A percentile compares a stretch with the other conserved stretches of the same genome.
Conservation (phyloP, 2,888 invertebrate species). For the Nomada goodeniana region DNA sequence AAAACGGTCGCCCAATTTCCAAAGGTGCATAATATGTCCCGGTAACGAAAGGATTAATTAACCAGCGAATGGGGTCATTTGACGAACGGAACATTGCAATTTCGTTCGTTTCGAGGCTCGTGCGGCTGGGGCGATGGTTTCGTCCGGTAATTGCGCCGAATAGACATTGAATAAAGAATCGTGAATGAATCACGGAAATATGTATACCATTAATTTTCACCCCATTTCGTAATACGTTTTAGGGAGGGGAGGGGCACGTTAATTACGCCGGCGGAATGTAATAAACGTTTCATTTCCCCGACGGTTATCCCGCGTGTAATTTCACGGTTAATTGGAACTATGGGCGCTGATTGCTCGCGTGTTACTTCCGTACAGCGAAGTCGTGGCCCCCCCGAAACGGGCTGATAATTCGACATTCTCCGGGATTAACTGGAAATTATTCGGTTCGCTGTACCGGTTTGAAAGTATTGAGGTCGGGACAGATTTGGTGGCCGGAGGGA, state of each 20-base stretch:
- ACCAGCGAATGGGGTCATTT: not conserved
- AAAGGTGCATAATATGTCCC: too few relatives aligned
- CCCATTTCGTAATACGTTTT: conserved; percentile 35
- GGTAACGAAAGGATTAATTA: too few relatives aligned
- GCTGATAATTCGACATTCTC: conserved; percentile 1
- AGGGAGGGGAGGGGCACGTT: conserved; percentile 25
- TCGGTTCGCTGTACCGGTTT: not conserved
- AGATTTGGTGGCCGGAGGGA: not conserved
- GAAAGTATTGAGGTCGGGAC: not conserved
- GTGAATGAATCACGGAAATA: conserved; percentile 31
- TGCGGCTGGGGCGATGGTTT: too few relatives aligned
- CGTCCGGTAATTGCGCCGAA: too few relatives aligned
- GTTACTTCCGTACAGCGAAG: not conserved
- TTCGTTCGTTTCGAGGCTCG: not conserved
- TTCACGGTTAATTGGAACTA: conserved; percentile 51
- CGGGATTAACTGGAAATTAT: not conserved
- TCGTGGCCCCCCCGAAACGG: not conserved
- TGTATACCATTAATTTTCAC: conserved; percentile 47
- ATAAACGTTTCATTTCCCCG: conserved; percentile 55
- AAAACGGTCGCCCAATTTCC: too few relatives aligned
- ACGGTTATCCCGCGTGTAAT: conserved; percentile 43
- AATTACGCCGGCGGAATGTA: conserved; percentile 44
- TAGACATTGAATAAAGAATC: too few relatives aligned
- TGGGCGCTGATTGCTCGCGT: conserved; percentile 24
- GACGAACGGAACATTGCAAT: not conserved